Evolutionary conservation across 2,113 vertebrate genomes (phyloP).

Genomic region (Oncorhynchus keta): DNA sequence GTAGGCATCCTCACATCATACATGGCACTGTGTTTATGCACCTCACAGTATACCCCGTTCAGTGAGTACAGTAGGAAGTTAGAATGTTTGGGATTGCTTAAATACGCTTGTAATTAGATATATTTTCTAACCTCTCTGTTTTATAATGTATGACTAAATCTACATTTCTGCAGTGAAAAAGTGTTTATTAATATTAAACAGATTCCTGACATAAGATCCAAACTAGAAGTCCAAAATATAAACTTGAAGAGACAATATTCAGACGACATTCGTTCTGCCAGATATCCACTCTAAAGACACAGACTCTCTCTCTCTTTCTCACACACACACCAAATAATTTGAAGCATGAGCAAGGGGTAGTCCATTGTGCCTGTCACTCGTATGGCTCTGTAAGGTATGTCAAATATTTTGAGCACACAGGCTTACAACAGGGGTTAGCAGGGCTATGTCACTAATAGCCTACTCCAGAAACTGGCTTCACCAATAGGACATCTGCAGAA

Average conservation of each 20-base stretch:
- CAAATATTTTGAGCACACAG: slow-evolving; percentile 77
- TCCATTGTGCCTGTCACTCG: slow-evolving; percentile 78
- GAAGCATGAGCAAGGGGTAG: slow-evolving; percentile 66
- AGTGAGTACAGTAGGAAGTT: no score
- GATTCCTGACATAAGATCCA: not conserved
- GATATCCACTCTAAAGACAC: not conserved
- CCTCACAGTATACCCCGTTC: no score
- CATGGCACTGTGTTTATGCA: no score
- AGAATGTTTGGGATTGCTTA: not conserved
- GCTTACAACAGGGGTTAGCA: slow-evolving; percentile 72
- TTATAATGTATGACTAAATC: not conserved
- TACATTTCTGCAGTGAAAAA: not conserved
- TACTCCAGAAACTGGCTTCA: slow-evolving; percentile 57
- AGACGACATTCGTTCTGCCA: not conserved
- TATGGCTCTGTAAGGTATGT: slow-evolving; percentile 79
- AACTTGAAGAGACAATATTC: not conserved
- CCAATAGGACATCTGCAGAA: slow-evolving; percentile 62
- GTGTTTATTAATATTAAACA: not conserved
- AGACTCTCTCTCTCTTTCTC: slow-evolving; percentile 4
- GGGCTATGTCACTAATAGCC: slow-evolving; percentile 70
- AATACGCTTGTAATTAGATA: no score
- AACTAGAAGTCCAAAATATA: not conserved
- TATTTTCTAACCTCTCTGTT: no score
- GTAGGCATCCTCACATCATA: not conserved
- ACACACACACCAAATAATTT: slow-evolving; percentile 64